Evolutionary conservation across 1,140 invertebrate species (phyloP).

Genomic region (Globodera rostochiensis): DNA sequence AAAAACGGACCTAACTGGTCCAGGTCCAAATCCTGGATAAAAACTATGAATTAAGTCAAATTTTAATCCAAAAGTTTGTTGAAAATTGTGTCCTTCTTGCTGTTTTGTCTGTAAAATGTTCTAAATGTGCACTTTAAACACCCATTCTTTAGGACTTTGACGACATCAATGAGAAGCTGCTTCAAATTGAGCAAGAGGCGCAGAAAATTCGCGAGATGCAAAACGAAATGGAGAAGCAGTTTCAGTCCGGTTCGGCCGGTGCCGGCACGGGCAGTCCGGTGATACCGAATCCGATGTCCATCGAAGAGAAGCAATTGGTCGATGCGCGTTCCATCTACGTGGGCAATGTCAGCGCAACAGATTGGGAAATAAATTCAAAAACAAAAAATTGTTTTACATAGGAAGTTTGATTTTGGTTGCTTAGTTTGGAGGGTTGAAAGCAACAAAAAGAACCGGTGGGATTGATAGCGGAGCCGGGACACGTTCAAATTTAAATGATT

Average conservation of each 20-base stretch:
- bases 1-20: too few species aligned
- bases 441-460: too few species aligned
- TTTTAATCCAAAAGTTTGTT: background rate
- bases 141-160: slow-evolving; percentile 42
- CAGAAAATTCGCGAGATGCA: slow-evolving; percentile 54
- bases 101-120: slow-evolving; percentile 29
- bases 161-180: slow-evolving; percentile 47
- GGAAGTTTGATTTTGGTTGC: too few species aligned
- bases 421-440: too few species aligned
- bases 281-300: slow-evolving; percentile 33
- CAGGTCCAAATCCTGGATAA: too few species aligned
- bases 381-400: too few species aligned
- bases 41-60: too few species aligned
- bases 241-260: slow-evolving; percentile 32
- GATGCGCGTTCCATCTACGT: slow-evolving; percentile 96
- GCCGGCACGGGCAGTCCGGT: slow-evolving; percentile 23
- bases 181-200: slow-evolving; percentile 53
- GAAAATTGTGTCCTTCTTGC: background rate
- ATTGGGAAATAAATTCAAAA: slow-evolving; percentile 10
- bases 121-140: background rate
- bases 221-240: slow-evolving; percentile 47
- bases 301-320: slow-evolving; percentile 89
- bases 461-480: too few species aligned
- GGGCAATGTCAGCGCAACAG: slow-evolving; percentile 80
- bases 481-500: too few species aligned